Conservation (phyloP, 64 coral and sea anemone species). For the Montipora efflorescens region DNA sequence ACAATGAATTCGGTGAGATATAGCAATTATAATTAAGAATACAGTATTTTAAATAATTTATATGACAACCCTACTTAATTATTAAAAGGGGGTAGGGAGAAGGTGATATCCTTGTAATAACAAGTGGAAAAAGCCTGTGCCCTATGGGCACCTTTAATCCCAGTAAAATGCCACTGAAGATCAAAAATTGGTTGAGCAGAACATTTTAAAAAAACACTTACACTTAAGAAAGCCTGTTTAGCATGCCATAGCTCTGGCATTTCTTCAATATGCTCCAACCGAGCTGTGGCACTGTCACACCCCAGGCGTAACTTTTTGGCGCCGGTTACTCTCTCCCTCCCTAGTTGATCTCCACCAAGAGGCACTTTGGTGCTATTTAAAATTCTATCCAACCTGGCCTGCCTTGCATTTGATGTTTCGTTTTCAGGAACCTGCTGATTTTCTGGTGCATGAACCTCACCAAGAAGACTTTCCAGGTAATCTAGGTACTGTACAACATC, state of each 20-base stretch:
- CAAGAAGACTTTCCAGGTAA: neutral
- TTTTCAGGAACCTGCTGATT: neutral
- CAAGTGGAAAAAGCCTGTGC: neutral
- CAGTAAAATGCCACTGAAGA: neutral
- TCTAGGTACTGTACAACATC: constrained; percentile 51
- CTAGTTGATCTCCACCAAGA: neutral
- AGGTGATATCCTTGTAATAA: neutral
- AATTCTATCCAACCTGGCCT: neutral
- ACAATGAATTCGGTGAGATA: no score
- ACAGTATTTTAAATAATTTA: neutral
- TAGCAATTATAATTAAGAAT: no score
- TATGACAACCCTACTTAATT: neutral
- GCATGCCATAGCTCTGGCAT: constrained; percentile 70
- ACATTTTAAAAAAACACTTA: constrained; percentile 34
- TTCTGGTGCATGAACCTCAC: neutral
- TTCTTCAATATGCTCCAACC: constrained; percentile 71
- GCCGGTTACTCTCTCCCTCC: constrained; percentile 49
- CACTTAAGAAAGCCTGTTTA: neutral
- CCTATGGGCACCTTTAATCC: neutral
- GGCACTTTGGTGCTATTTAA: neutral
- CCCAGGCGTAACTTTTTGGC: constrained; percentile 80
- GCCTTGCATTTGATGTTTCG: neutral
- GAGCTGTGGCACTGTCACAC: constrained; percentile 59
- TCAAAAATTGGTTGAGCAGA: neutral
- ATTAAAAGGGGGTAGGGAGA: neutral